Percentiles rank a stretch among this genome's conserved stretches.
These are phyloP conservation scores for Misgurnus mizolepis DNA, from an alignment of 2,113 vertebrate genomes.

Conservation along the genomic window DNA sequence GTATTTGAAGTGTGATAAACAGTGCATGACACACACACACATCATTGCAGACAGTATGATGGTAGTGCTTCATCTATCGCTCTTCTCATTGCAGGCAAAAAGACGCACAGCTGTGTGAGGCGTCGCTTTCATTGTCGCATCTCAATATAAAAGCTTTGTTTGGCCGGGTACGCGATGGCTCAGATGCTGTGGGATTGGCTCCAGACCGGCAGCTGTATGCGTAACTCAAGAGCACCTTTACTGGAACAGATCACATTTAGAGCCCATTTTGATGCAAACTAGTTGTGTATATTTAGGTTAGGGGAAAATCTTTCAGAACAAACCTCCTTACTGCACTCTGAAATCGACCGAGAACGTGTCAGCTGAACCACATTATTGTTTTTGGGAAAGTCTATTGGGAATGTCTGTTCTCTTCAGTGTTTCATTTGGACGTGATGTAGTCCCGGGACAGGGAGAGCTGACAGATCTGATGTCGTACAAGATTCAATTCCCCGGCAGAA, in stretches of 20 bases:
- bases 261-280: neutral
- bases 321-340: neutral
- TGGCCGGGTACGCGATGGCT: slow-evolving; percentile 50
- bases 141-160: slow-evolving; percentile 24
- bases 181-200: slow-evolving; percentile 12
- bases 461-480: neutral
- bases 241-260: neutral
- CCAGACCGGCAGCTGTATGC: neutral
- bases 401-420: neutral
- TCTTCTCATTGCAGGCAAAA: slow-evolving; percentile 23
- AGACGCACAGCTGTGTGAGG: slow-evolving; percentile 41
- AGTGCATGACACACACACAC: slow-evolving; percentile 14
- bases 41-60: neutral
- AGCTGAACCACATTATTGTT: neutral
- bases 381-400: neutral
- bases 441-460: neutral
- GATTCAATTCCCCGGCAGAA: neutral
- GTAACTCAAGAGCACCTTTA: slow-evolving; percentile 1
- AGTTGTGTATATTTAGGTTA: neutral
- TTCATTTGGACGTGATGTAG: neutral
- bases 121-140: slow-evolving; percentile 41
- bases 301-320: neutral
- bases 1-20: slow-evolving; percentile 57
- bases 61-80: slow-evolving; percentile 39
- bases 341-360: neutral